Evolutionary conservation across 2,797 vertebrate genomes (phyloP).

Genomic region (Malacoctenus gilli): DNA sequence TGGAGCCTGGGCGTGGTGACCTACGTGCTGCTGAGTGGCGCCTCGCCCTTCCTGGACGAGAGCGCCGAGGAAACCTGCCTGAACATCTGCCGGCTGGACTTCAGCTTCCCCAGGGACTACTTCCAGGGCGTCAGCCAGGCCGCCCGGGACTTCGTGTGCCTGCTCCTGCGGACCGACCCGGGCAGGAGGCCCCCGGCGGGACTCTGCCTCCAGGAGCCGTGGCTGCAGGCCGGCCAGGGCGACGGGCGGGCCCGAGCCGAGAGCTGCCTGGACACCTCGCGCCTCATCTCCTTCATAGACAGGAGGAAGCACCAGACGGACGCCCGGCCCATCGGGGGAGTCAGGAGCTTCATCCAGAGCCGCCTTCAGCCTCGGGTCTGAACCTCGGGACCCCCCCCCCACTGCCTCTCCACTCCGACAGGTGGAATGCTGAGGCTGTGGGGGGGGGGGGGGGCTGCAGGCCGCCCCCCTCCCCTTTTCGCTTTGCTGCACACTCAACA

Average conservation of each 20-base stretch:
- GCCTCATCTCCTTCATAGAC: conserved; percentile 97
- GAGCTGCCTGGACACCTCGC: conserved; percentile 90
- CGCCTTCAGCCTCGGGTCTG: conserved; percentile 90
- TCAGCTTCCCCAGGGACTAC: conserved; percentile 98
- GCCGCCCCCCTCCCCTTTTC: too few species aligned
- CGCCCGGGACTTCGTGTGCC: conserved; percentile 92
- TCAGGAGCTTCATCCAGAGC: conserved; percentile 93
- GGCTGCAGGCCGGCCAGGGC: conserved; percentile 85
- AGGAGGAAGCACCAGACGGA: conserved; percentile 98
- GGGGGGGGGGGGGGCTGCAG: too few species aligned
- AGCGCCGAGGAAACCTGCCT: conserved; percentile 97
- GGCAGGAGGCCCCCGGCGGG: conserved; percentile 87
- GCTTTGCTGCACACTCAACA: too few species aligned
- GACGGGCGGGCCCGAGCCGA: conserved; percentile 75
- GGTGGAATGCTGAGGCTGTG: too few species aligned
- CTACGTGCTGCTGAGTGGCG: conserved; percentile 96
- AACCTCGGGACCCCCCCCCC: conserved; percentile 44
- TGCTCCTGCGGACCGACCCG: conserved; percentile 90
- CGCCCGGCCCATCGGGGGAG: conserved; percentile 92
- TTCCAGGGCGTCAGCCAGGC: conserved; percentile 94
- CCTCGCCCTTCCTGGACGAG: conserved; percentile 97
- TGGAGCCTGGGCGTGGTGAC: conserved; percentile 98
- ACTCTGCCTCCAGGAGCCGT: conserved; percentile 91
- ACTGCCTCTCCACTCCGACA: too few species aligned
- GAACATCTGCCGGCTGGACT: conserved; percentile 98